Evolutionary conservation across 2,888 invertebrate species (phyloP).

Genomic region (Pyrocoelia pectoralis): DNA sequence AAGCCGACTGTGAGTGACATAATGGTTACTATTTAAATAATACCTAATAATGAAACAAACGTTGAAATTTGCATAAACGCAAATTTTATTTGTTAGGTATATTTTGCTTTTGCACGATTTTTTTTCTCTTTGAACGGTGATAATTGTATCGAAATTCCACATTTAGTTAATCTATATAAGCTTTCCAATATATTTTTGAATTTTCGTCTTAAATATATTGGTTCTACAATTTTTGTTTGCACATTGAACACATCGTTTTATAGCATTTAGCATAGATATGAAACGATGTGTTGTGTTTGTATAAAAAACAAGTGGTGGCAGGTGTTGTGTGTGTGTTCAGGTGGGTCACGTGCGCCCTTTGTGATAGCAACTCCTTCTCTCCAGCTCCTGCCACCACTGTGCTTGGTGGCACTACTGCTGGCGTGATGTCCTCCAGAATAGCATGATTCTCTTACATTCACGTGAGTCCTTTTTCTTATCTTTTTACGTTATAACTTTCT

Average conservation of each 20-base stretch:
- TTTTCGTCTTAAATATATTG: not conserved
- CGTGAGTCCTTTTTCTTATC: conserved; percentile 46
- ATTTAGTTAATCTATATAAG: not conserved
- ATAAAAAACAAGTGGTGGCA: conserved; percentile 45
- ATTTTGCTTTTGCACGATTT: conserved; percentile 16
- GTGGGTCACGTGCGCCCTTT: conserved; percentile 52
- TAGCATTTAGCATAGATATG: not conserved
- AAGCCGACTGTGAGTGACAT: conserved; percentile 79
- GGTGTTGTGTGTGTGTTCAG: conserved; percentile 50
- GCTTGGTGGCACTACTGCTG: conserved; percentile 54
- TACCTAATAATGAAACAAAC: conserved; percentile 38
- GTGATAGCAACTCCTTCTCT: conserved; percentile 43
- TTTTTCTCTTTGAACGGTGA: not conserved
- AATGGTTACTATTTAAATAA: conserved; percentile 48
- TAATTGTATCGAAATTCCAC: not conserved
- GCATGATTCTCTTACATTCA: conserved; percentile 51
- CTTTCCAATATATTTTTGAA: not conserved
- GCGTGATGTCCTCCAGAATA: conserved; percentile 52
- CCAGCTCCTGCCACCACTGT: conserved; percentile 55
- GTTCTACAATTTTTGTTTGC: conserved; percentile 1
- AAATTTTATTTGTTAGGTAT: conserved; percentile 37
- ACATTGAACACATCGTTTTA: conserved; percentile 6
- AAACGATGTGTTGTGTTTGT: conserved; percentile 28
- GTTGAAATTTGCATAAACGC: conserved; percentile 39
- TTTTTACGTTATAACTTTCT: conserved; percentile 20